A percentile compares a stretch with the other conserved stretches of the same genome.
These are phyloP conservation scores for Drosophila sulfurigaster DNA, from an alignment of 1,140 invertebrate species.

Conservation along the genomic window DNA sequence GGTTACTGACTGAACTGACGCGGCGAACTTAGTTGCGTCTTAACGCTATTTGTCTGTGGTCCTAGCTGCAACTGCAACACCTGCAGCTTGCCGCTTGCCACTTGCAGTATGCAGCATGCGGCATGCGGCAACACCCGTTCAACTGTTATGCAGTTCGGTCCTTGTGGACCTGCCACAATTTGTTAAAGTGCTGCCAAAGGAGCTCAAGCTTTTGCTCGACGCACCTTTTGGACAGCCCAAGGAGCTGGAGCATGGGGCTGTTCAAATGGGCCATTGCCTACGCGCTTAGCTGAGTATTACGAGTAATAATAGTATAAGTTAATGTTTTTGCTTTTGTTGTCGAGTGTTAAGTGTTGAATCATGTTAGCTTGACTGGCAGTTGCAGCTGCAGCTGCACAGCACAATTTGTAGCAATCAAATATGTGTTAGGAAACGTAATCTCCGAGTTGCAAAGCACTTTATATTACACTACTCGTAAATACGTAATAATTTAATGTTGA, in stretches of 20 bases:
- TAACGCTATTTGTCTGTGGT: constrained; percentile 52
- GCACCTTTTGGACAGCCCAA: constrained; percentile 12
- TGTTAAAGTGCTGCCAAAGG: constrained; percentile 65
- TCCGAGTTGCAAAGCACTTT: no score
- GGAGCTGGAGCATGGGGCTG: constrained; percentile 21
- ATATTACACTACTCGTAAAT: no score
- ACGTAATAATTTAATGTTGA: no score
- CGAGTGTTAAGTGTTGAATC: no score
- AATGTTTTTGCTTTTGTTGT: neutral
- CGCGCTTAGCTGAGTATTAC: neutral
- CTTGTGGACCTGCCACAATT: constrained; percentile 56
- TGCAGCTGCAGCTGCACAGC: no score
- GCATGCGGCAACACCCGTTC: constrained; percentile 4
- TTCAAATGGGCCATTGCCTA: constrained; percentile 20
- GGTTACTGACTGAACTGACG: constrained; percentile 57
- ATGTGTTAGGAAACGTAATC: no score
- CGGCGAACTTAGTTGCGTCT: constrained; percentile 63
- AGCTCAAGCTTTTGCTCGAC: constrained; percentile 9
- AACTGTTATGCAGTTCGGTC: neutral
- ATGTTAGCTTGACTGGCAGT: no score
- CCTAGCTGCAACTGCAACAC: constrained; percentile 17
- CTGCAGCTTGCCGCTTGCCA: neutral
- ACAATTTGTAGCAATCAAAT: no score
- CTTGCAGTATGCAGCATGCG: constrained; percentile 5
- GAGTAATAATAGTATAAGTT: neutral